phyloP scores from a whole-genome alignment of 2,113 vertebrate species.

The Erythrolamprus reginae region DNA sequence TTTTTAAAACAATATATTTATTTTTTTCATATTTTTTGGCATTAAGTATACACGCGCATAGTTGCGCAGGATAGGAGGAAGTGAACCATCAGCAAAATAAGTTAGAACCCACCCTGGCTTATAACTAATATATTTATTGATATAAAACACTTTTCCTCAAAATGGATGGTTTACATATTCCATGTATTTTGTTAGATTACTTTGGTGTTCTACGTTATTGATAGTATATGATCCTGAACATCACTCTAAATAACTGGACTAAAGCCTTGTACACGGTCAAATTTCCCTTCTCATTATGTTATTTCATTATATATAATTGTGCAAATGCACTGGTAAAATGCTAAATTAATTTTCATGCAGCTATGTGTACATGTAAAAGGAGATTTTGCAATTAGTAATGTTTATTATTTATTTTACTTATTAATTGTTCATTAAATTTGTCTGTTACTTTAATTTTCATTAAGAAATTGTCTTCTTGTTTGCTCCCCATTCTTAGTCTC shows the following conservation, averaged over 20 bases:
- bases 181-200: not conserved
- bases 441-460: not conserved
- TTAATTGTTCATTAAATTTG: not conserved
- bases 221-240: not conserved
- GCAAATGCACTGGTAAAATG: not conserved
- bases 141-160: not conserved
- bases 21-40: too few relatives aligned
- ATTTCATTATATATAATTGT: not conserved
- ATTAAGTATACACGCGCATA: too few relatives aligned
- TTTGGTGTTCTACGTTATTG: not conserved
- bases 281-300: not conserved
- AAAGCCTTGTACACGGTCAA: not conserved
- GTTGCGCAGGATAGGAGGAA: too few relatives aligned
- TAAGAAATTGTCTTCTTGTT: not conserved
- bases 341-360: not conserved
- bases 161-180: not conserved
- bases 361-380: not conserved
- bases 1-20: too few relatives aligned
- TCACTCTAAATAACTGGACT: not conserved
- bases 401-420: not conserved
- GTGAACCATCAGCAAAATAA: too few relatives aligned
- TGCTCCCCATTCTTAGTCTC: accelerated
- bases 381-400: not conserved
- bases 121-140: not conserved
- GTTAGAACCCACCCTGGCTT: too few relatives aligned